These are phyloP conservation scores for Ophioninae sp. DNA, from an alignment of 2,888 invertebrate species.

Conservation along the genomic window DNA sequence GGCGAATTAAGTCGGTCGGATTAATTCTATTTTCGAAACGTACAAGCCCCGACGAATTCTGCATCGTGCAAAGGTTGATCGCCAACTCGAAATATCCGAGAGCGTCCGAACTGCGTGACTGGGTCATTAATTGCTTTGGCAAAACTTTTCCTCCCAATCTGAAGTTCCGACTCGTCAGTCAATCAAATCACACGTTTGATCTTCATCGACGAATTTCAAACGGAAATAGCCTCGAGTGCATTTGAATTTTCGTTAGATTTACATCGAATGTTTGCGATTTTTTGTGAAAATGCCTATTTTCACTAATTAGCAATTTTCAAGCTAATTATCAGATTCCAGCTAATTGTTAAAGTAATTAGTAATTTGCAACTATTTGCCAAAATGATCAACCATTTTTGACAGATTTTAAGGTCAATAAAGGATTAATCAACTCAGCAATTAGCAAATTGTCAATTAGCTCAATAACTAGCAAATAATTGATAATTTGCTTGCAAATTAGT, in stretches of 20 bases:
- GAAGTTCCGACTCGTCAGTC: slow-evolving; percentile 16
- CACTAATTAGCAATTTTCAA: too few relatives aligned
- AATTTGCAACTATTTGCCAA: too few relatives aligned
- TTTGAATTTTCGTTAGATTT: not conserved
- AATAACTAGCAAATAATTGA: too few relatives aligned
- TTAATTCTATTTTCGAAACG: slow-evolving; percentile 62
- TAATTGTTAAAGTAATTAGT: too few relatives aligned
- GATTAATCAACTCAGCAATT: too few relatives aligned
- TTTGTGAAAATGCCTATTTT: not conserved
- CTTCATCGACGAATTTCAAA: slow-evolving; percentile 1
- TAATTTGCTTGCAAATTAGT: too few relatives aligned
- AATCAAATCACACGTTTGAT: slow-evolving; percentile 5
- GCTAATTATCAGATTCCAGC: too few relatives aligned
- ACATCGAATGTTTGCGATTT: not conserved
- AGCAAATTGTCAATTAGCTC: too few relatives aligned
- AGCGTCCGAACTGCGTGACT: slow-evolving; percentile 34
- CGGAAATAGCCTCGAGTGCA: not conserved
- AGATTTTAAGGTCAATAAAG: too few relatives aligned
- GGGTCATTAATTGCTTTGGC: slow-evolving; percentile 31
- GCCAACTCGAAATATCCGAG: slow-evolving; percentile 37
- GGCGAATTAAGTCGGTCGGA: slow-evolving; percentile 27
- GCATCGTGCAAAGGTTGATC: slow-evolving; percentile 43
- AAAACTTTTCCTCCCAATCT: slow-evolving; percentile 14
- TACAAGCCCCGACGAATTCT: slow-evolving; percentile 31
- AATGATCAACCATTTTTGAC: too few relatives aligned